These are phyloP conservation scores for Toxonevra muliebris DNA, from an alignment of 2,888 invertebrate genomes.

Conservation along the genomic window DNA sequence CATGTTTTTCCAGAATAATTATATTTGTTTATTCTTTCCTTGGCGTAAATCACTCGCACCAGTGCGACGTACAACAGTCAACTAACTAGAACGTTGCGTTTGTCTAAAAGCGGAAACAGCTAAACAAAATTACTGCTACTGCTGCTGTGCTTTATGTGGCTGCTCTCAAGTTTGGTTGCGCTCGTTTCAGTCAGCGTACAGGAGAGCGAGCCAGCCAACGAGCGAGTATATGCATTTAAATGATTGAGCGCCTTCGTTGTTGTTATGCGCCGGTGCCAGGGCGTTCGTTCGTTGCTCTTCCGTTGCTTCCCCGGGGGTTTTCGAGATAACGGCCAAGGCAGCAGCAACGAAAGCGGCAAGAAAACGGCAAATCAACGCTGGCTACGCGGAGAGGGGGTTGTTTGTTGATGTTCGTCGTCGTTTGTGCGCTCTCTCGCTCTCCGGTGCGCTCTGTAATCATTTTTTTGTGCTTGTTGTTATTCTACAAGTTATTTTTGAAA, in stretches of 20 bases:
- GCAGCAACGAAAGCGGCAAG: not conserved
- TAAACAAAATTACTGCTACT: conserved; percentile 18
- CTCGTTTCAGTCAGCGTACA: conserved; percentile 22
- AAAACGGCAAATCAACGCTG: not conserved
- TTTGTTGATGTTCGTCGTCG: conserved; percentile 1
- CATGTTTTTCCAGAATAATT: not conserved
- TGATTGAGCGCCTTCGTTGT: too few relatives aligned
- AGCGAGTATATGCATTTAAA: not conserved
- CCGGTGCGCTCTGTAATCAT: conserved; percentile 18
- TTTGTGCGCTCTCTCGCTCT: conserved; percentile 28
- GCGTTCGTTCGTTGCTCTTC: conserved; percentile 28
- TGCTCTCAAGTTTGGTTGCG: not conserved
- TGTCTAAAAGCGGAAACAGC: conserved; percentile 42
- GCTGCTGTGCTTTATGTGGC: conserved; percentile 13
- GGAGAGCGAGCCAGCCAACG: conserved; percentile 38
- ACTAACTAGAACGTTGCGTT: conserved; percentile 47
- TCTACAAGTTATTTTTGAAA: conserved; percentile 10
- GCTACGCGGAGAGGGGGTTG: conserved; percentile 40
- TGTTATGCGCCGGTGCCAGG: conserved; percentile 44
- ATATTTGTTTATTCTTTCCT: not conserved
- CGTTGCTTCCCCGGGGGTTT: not conserved
- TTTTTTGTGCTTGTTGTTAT: conserved; percentile 6
- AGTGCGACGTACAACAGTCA: not conserved
- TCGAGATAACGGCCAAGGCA: not conserved
- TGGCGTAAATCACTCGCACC: not conserved